Base-by-base conservation (phyloP, 2,888 invertebrate genomes). In the Drosophila buzzatii region DNA sequence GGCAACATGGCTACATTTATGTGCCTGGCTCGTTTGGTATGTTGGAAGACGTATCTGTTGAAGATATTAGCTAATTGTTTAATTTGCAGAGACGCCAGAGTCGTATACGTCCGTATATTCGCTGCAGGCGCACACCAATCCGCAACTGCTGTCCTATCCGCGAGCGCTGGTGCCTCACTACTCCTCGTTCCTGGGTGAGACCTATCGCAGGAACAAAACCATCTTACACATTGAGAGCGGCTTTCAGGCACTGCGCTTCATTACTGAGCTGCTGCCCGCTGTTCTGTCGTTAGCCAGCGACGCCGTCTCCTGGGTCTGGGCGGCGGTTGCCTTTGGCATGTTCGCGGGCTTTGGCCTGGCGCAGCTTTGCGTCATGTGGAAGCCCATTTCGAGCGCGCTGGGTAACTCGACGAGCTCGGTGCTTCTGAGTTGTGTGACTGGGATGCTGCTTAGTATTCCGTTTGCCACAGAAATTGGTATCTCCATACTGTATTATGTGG, bases 251-350 rank as follows among this genome's bases (percentile, higher is more conserved):
- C 92, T 98, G 65, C 95, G 98, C 68, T 94, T 98, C 66, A 96
- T 97, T 14, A 98, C 97, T n/a, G 98, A 98, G 93, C 92, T 98
- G n/a, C 96, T 98, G 76, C 98, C 98, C 0, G 96, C 98, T 0
- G 96, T 97, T 0, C 94, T 98, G 35, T 97, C 97, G 0, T 94
- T 96, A 31, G 93, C 97, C 0, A 94, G 96, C 49, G 95, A 96
- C 66, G 94, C 95, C 91, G 93, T 98, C 7, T 97, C 97, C 0
- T 97, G 98, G 59, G 96, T 97, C 77, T 98, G 98, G 98, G 96
- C 97, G 0, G 96, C 97, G 12, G 94, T 98, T 55, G 97, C 97
- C 90, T 98, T 97, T 93, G 96, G 97, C 91, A 96, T 96, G 79
- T 94, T 98, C 68, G 96, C 98, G 76, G 94, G 97, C 87, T 97